These are phyloP conservation scores for Motacilla tschutschensis DNA, from an alignment of 2,113 vertebrate species.

Conservation along the genomic window DNA sequence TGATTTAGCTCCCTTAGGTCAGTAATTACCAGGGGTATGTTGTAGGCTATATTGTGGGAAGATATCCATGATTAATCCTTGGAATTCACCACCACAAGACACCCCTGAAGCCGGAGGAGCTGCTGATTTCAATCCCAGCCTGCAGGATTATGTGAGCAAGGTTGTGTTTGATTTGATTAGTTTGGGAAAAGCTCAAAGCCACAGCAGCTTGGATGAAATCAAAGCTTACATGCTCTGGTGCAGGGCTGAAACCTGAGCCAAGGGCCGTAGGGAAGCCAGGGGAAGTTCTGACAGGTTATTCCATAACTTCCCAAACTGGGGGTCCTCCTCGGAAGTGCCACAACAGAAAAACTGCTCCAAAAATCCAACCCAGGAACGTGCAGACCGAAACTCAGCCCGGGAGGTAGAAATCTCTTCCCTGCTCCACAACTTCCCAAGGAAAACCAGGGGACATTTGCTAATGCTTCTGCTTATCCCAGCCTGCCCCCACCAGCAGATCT, in stretches of 20 bases:
- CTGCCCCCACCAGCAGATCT: background rate
- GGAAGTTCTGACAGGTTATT: background rate
- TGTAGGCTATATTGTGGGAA: background rate
- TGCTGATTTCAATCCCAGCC: background rate
- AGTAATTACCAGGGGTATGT: background rate
- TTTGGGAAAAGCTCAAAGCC: constrained; percentile 18
- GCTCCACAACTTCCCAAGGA: background rate
- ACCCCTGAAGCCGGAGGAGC: background rate
- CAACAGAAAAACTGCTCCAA: background rate
- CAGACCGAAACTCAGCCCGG: background rate
- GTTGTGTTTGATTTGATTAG: background rate
- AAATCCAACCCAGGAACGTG: accelerated
- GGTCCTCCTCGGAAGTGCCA: background rate
- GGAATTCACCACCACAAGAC: background rate
- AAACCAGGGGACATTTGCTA: background rate
- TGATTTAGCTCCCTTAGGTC: background rate
- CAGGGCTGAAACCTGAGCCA: background rate
- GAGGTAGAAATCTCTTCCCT: background rate
- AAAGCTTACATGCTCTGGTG: background rate
- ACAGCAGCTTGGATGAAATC: background rate
- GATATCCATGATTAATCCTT: background rate
- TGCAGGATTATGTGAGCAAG: background rate
- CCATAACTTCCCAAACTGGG: background rate
- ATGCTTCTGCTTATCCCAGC: background rate
- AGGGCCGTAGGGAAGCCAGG: background rate